Base-by-base conservation (phyloP, 2,888 invertebrate species). In the Sicus ferrugineus region DNA sequence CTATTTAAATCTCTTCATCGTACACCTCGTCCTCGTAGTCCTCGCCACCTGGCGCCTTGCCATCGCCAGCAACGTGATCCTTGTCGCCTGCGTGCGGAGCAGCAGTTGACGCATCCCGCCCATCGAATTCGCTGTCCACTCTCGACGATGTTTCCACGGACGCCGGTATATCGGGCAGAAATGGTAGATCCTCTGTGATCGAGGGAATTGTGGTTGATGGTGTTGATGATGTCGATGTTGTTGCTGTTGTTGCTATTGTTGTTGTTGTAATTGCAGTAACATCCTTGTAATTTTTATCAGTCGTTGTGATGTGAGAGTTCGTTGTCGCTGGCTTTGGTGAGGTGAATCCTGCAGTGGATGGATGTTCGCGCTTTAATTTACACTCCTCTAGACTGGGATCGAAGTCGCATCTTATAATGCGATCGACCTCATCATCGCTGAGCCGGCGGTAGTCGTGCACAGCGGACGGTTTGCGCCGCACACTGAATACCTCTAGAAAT, bases 331-430 rank as follows among this genome's bases (percentile, higher is more conserved):
- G 7, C 11, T 38, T 38, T 67, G 50, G 19, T 6, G 21, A 11
- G 48, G 3, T 31, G n/a, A 46, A 14, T 31, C 4, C 16, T 11
- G 14, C 11, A 26, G 14, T 52, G n/a, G 19, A n/a, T 61, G 9
- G 38, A 38, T 6, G 1, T 48, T 5, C 28, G 54, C 9, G 63
- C 50, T 0, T 48, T 30, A 16, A 42, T 78, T 78, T 67, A 81
- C 81, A 81, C 30, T 75, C 74, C 0, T 73, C 56, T 28, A 72
- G 59, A 16, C 59, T 72, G 0, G 80, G 77, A 19, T 81, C 73
- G 52, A 78, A 81, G 71, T 78, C 78, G 46, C 81, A 81, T n/a
- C 69, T 73, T 26, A 81, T 77, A 30, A 76, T 79, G 56, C 66
- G 48, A 6, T 78, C 76, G n/a, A 81, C 66, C 4, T 78, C 77